Conservation (phyloP, 2,113 vertebrate genomes). For the Plotosus lineatus region DNA sequence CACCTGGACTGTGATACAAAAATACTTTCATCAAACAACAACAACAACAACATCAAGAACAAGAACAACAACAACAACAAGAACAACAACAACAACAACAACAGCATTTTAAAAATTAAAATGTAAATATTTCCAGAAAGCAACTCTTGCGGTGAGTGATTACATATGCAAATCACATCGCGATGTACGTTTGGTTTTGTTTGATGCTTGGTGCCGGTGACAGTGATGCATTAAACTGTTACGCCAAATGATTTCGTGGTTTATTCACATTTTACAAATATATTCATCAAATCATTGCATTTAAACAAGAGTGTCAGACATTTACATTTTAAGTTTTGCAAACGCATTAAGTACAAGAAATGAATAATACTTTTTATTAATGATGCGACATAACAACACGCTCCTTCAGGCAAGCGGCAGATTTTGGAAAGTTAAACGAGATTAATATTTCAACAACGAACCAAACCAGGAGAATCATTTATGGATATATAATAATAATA, state of each 20-base stretch:
- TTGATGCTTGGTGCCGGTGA: slow-evolving; percentile 61
- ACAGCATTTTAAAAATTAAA: slow-evolving; percentile 1
- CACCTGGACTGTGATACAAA: slow-evolving; percentile 10
- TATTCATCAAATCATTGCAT: slow-evolving; percentile 49
- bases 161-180: slow-evolving; percentile 42
- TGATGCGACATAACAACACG: slow-evolving; percentile 54
- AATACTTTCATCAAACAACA: slow-evolving; percentile 12
- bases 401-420: slow-evolving; percentile 58
- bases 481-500: no score
- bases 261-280: slow-evolving; percentile 67
- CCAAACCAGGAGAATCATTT: neutral
- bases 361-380: slow-evolving; percentile 62
- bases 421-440: slow-evolving; percentile 27
- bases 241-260: slow-evolving; percentile 62
- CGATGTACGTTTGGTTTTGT: slow-evolving; percentile 53
- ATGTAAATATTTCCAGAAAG: neutral
- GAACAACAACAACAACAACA: no score
- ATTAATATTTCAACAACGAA: slow-evolving; percentile 14
- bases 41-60: no score
- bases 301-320: slow-evolving; percentile 60
- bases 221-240: slow-evolving; percentile 69
- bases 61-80: no score
- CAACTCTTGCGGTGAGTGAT: neutral
- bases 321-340: slow-evolving; percentile 64
- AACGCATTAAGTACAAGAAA: slow-evolving; percentile 59